Base-by-base conservation (phyloP, 2,113 vertebrate species). In the Gavia stellata region DNA sequence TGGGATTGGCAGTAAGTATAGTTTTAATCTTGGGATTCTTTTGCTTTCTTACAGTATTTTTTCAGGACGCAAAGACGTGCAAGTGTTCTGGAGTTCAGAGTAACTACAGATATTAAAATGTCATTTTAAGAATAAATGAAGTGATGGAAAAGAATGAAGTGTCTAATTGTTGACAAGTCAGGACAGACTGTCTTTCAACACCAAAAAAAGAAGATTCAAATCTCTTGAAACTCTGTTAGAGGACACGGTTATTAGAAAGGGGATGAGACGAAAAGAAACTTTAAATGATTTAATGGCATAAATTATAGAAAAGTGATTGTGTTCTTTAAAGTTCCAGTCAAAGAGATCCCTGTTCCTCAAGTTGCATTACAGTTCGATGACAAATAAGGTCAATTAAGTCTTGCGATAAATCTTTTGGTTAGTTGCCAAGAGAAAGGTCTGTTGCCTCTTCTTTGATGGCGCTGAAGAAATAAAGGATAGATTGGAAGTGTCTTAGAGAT, bases 1-100 rank as follows among this genome's bases (percentile, higher is more conserved):
- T 99, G 97, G 99, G 99, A 17, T 97, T 99, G 83, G 99, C 99
- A 86, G 99, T 99, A 98, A 98, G 99, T 98, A 55, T 58, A 59
- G 10, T 24, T 83, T 88, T 85, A 45, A 63, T 77, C 79, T 44
- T 68, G 14, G 49, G 7, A 40, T 83, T 97, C 47, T 89, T 81
- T 87, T 34, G 47, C 19, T 61, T 77, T 72, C 23, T 81, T n/a
- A 11, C 4, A 11, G 44, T 78, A 4, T 44, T 62, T 29, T 94
- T 59, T 42, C 14, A 19, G 52, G 36, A 47, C 44, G 53, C 9
- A 33, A 34, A 74, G 62, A 40, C 2, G 0, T 36, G 25, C 5
- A 28, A 44, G 10, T 47, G 17, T 23, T 34, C 34, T 81, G 65
- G 52, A 65, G 44, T 74, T 86, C 3, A 5, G 45, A 62, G 24